Evolutionary conservation across 1,140 invertebrate species (phyloP), one percentile per base, ranked within the genome.

Genomic region (Drosophila mayri): DNA sequence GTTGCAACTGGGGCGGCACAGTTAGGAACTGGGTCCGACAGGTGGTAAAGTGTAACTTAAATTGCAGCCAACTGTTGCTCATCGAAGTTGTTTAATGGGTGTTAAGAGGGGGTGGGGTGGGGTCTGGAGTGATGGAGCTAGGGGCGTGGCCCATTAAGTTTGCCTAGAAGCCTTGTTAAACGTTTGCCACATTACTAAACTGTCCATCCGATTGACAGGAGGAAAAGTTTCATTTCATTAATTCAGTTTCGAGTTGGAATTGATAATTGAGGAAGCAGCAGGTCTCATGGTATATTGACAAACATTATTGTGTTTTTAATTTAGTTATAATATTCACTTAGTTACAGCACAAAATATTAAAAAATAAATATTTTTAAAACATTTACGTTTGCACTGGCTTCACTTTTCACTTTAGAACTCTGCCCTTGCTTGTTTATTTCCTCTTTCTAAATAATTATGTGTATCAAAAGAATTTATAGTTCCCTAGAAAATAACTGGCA

Each of bases 11-110:
- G 41, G n/a, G 52, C n/a, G 25, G 9, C 60, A 60, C 47, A 7
- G 22, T 0, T 22, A 32, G 72, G 14, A 37, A 22, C 52, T 55
- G 52, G 52, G 35, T 38, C 22, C 30, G 62, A 79, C 85, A 84
- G 84, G 85, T 90, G 85, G 71, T 61, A 64, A 85, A 77, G 54
- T 71, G 73, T 84, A 88, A 84, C 84, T 88, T 88, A 84, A 90
- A 88, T 88, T 90, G 85, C 84, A 68, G 79, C 84, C 74, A 88
- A 88, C 84, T 88, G 84, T 88, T 88, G 84, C 85, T 84, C 63
- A 75, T 63, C 65, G 77, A 76, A 86, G 66, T 79, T 76, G 65
- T 76, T 79, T 71, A 58, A 84, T 63, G 47, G 38, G 57, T 10
- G 25, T 12, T 40, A n/a, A n/a, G n/a, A n/a, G n/a, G 60, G 7